These are phyloP conservation scores for Betta splendens DNA, from an alignment of 2,797 vertebrate species.

Conservation along the genomic window DNA sequence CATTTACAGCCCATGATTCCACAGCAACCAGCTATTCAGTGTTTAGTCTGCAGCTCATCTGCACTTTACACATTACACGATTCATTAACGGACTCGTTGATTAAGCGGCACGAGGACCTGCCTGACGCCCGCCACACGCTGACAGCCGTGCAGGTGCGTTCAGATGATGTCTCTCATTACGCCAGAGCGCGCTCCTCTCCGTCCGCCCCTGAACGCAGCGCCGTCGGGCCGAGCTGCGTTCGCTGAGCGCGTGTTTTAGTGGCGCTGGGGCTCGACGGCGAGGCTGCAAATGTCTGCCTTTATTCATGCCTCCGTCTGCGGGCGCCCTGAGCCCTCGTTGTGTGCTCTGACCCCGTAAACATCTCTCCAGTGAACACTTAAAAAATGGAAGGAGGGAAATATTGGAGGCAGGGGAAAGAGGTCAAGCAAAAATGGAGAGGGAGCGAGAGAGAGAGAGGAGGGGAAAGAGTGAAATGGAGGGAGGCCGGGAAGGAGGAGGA, in stretches of 20 bases:
- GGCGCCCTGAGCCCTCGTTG: conserved; percentile 39
- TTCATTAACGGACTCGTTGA: not conserved
- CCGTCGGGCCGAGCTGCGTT: no score
- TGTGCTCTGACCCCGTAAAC: conserved; percentile 45
- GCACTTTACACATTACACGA: not conserved
- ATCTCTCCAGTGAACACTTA: conserved; percentile 49
- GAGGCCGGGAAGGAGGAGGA: not conserved
- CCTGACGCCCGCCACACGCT: no score
- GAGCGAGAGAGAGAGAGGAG: not conserved
- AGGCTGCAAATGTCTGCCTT: conserved; percentile 46
- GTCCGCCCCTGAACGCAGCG: not conserved
- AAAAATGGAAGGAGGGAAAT: conserved; percentile 25
- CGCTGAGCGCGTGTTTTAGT: not conserved
- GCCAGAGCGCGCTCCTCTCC: conserved; percentile 16
- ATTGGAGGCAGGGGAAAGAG: conserved; percentile 19
- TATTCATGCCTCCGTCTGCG: conserved; percentile 33
- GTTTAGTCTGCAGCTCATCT: not conserved
- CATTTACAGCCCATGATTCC: no score
- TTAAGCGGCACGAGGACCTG: no score
- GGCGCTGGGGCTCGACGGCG: conserved; percentile 20
- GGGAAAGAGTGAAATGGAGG: not conserved
- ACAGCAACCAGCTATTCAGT: no score
- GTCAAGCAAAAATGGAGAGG: conserved; percentile 13
- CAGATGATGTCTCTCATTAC: conserved; percentile 36
- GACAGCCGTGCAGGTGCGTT: conserved; percentile 35